These are phyloP conservation scores for Parapristionchus giblindavisi DNA, from an alignment of 2,888 invertebrate species.

Conservation along the genomic window DNA sequence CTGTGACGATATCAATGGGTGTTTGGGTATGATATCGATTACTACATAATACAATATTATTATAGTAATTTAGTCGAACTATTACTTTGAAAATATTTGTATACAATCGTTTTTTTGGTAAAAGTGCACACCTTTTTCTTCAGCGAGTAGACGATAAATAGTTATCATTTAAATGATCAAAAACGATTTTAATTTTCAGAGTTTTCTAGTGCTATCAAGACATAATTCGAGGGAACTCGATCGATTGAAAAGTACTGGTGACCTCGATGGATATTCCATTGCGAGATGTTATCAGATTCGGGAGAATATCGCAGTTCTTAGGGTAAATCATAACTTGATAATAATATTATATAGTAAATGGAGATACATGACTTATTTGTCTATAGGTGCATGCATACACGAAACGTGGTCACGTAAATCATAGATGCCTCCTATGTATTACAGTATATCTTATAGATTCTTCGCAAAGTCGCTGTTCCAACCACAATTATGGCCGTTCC, in stretches of 20 bases:
- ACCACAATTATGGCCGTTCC: not conserved
- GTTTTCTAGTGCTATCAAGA: not conserved
- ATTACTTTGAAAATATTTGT: not conserved
- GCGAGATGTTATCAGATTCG: slow-evolving; percentile 22
- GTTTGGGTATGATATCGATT: not conserved
- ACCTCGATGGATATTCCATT: not conserved
- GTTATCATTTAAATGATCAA: not conserved
- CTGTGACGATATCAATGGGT: not conserved
- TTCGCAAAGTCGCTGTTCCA: slow-evolving; percentile 9
- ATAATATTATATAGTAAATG: not conserved
- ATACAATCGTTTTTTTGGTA: not conserved
- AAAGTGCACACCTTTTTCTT: not conserved
- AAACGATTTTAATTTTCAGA: not conserved
- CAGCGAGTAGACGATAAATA: no score
- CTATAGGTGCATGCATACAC: not conserved
- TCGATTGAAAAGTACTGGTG: not conserved
- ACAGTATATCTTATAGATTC: not conserved
- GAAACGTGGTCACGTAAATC: not conserved
- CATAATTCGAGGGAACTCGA: slow-evolving; percentile 7
- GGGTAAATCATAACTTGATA: not conserved
- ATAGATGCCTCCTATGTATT: not conserved
- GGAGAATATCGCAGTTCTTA: slow-evolving; percentile 11
- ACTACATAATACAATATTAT: not conserved
- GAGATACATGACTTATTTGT: not conserved
- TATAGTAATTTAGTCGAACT: not conserved